phyloP scores from a whole-genome alignment of 2,888 invertebrate genomes.

The Napeogenes sylphis region DNA sequence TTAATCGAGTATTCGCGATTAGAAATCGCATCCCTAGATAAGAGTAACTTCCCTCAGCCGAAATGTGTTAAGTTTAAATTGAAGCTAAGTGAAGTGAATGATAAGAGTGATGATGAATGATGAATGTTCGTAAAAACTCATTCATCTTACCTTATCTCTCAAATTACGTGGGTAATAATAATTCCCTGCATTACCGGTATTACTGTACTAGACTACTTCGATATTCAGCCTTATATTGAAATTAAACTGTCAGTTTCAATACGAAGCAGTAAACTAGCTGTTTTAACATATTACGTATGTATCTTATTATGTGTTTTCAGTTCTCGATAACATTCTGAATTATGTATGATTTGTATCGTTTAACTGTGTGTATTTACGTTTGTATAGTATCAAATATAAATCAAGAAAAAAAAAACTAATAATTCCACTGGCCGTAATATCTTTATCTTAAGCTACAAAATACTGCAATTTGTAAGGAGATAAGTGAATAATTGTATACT shows the following conservation, averaged over 20 bases:
- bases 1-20: constrained; percentile 38
- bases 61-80: constrained; percentile 14
- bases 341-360: constrained; percentile 15
- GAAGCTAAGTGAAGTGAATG: constrained; percentile 5
- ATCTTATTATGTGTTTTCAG: constrained; percentile 17
- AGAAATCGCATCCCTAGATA: constrained; percentile 31
- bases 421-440: constrained; percentile 15
- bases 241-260: constrained; percentile 28
- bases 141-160: background rate
- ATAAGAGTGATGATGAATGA: background rate
- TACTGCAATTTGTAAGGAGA: constrained; percentile 28
- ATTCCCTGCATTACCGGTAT: constrained; percentile 2
- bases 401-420: background rate
- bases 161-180: background rate
- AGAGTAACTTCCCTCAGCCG: constrained; percentile 24
- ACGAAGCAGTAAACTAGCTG: constrained; percentile 20
- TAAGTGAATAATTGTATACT: constrained; percentile 28
- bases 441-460: constrained; percentile 21
- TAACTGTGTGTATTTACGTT: background rate
- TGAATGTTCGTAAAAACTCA: background rate
- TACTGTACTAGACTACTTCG: constrained; percentile 6
- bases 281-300: constrained; percentile 22
- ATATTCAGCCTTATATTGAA: constrained; percentile 21
- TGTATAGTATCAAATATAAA: no score
- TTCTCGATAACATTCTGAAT: constrained; percentile 19